Percentiles rank a stretch among this genome's conserved stretches.
Evolutionary conservation across 2,797 vertebrate species (phyloP).

Genomic region (Gobionotothen gibberifrons): DNA sequence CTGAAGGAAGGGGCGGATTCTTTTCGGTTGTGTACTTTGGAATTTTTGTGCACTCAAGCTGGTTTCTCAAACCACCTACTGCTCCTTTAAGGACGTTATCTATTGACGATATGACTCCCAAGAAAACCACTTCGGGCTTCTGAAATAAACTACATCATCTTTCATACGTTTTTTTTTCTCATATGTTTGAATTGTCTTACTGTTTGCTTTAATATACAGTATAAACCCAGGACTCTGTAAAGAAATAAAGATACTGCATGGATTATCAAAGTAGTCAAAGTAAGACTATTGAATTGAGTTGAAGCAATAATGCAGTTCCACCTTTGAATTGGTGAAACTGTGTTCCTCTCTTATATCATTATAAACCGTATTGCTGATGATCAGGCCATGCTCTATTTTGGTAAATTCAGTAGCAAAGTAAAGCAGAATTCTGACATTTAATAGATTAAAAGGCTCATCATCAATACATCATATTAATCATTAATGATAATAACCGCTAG

Average conservation of each 20-base stretch:
- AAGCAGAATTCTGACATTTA: background rate
- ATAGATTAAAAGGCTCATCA: background rate
- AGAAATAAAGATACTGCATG: background rate
- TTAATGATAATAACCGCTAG: background rate
- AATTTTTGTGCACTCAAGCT: no score
- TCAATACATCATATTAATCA: background rate
- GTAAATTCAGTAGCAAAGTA: background rate
- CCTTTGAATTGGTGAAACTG: background rate
- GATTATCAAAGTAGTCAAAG: background rate
- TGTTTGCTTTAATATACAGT: background rate
- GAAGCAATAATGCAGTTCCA: background rate
- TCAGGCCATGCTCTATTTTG: background rate
- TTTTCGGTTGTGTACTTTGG: no score
- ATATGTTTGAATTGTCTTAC: conserved; percentile 4
- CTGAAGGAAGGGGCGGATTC: no score
- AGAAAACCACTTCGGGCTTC: background rate
- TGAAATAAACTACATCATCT: background rate
- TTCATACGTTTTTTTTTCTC: background rate
- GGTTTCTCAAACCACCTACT: no score
- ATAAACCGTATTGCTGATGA: background rate
- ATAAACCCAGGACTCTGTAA: background rate
- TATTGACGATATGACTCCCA: background rate
- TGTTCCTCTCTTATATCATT: background rate
- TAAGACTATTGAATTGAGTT: background rate
- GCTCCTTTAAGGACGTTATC: background rate